Evolutionary conservation across 2,797 vertebrate genomes (phyloP).

Genomic region (Epinephelus awoara): DNA sequence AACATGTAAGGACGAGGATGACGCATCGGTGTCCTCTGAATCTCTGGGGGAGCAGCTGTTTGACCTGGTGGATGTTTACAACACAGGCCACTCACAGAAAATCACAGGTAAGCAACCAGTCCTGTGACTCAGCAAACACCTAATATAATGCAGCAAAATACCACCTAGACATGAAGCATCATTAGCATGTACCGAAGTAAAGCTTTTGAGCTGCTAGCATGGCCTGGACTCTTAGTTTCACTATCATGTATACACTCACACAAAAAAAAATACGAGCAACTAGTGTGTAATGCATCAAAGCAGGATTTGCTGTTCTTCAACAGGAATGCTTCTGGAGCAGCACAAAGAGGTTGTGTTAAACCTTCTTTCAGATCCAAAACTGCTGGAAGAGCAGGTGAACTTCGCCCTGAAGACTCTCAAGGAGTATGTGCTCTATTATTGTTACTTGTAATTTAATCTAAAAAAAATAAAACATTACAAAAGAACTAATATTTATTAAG

Average conservation of each 20-base stretch:
- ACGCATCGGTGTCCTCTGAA: slow-evolving; percentile 84
- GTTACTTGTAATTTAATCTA: slow-evolving; percentile 5
- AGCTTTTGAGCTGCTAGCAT: neutral
- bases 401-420: slow-evolving; percentile 82
- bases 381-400: slow-evolving; percentile 84
- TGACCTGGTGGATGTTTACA: slow-evolving; percentile 85
- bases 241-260: neutral
- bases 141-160: neutral
- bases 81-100: slow-evolving; percentile 88
- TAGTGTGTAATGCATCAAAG: neutral
- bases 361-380: slow-evolving; percentile 80
- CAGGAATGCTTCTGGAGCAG: slow-evolving; percentile 90
- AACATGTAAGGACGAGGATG: slow-evolving; percentile 74
- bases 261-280: slow-evolving; percentile 10
- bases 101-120: slow-evolving; percentile 83
- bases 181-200: neutral
- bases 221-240: neutral
- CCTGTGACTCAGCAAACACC: neutral
- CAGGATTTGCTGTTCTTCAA: neutral
- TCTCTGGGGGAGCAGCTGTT: slow-evolving; percentile 88
- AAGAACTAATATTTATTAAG: neutral
- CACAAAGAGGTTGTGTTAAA: slow-evolving; percentile 81
- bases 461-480: neutral
- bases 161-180: neutral
- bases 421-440: slow-evolving; percentile 71